Evolutionary conservation across 2,797 vertebrate genomes (phyloP).

Genomic region (Mormyrops boulengeri): DNA sequence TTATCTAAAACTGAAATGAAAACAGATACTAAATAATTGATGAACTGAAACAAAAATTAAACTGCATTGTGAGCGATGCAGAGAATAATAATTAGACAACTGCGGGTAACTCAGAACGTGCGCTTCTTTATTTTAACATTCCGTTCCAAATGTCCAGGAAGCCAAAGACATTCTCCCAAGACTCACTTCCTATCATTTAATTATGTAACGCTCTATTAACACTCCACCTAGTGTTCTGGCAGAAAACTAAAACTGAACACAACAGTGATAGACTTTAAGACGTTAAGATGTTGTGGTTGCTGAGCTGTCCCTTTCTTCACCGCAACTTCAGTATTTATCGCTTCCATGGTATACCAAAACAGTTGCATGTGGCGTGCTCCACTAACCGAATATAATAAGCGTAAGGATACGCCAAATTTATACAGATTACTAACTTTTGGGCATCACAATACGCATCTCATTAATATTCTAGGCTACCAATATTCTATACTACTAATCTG

Average conservation of each 20-base stretch:
- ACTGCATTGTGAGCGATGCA: neutral
- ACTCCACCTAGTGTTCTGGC: neutral
- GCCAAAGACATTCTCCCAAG: neutral
- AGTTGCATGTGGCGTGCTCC: neutral
- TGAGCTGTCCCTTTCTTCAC: neutral
- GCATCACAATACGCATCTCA: neutral
- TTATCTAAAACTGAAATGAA: neutral
- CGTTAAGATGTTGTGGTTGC: neutral
- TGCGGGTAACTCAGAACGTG: neutral
- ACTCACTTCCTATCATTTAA: neutral
- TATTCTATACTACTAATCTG: neutral
- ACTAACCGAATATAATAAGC: neutral
- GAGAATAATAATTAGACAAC: neutral
- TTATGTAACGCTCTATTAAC: neutral
- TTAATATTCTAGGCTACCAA: neutral
- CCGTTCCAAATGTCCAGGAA: neutral
- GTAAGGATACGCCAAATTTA: neutral
- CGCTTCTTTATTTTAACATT: neutral
- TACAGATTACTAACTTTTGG: neutral
- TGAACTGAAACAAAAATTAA: neutral
- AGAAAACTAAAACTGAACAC: neutral
- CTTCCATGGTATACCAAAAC: neutral
- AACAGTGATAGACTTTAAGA: neutral
- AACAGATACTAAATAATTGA: neutral
- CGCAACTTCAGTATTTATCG: neutral